These are phyloP conservation scores for Simalia tracyae DNA, from an alignment of 2,797 vertebrate genomes.

Conservation along the genomic window DNA sequence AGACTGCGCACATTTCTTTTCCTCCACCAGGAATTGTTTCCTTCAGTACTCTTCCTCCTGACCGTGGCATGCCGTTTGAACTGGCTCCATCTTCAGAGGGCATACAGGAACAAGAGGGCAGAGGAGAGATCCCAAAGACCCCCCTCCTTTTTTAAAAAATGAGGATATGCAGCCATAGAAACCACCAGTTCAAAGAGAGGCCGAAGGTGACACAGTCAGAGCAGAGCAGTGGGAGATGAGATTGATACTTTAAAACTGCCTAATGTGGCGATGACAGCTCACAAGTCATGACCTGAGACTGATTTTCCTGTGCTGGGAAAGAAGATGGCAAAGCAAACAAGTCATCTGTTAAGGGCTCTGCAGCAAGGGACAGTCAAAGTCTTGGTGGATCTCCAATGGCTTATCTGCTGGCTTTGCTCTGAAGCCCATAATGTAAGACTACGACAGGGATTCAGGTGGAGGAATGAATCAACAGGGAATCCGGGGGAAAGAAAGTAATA, in stretches of 20 bases:
- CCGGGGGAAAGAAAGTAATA: constrained; percentile 38
- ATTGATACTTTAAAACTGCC: constrained; percentile 30
- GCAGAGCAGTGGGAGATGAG: constrained; percentile 19
- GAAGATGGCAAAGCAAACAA: constrained; percentile 47
- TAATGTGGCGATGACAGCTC: neutral
- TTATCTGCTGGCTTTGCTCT: constrained; percentile 35
- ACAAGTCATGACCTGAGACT: constrained; percentile 47
- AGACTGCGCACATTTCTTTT: neutral
- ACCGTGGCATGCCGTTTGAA: neutral
- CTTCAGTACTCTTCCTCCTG: too few species aligned
- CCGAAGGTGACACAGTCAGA: constrained; percentile 6
- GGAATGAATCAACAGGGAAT: constrained; percentile 46
- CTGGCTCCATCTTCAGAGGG: neutral
- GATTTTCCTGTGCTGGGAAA: constrained; percentile 29
- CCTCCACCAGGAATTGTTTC: neutral
- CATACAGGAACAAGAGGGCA: neutral
- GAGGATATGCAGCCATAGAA: constrained; percentile 33
- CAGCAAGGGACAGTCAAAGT: constrained; percentile 49
- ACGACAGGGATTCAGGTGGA: constrained; percentile 32
- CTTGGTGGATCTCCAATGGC: constrained; percentile 47
- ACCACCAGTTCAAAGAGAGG: constrained; percentile 32
- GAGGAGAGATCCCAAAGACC: neutral
- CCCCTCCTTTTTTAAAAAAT: constrained; percentile 22
- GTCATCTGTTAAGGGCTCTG: constrained; percentile 57
- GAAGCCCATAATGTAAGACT: constrained; percentile 49